Evolutionary conservation across 2,888 invertebrate species (phyloP), one percentile per base, ranked within the genome.

Genomic region (Sepiola atlantica): DNA sequence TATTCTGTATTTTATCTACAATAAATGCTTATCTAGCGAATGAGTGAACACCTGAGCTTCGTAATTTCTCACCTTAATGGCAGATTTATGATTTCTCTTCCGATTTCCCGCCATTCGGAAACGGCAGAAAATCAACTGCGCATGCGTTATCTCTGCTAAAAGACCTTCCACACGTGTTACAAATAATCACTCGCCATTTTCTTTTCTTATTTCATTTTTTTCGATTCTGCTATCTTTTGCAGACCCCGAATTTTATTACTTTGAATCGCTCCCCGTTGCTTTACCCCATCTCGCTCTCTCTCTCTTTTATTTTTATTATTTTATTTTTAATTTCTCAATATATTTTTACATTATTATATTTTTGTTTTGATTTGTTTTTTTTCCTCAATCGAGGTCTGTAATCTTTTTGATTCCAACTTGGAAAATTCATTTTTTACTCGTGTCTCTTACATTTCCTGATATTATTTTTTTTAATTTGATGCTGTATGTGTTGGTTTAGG

Each of bases 1-100:
- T 61, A 4, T 61, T 45, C 45, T 45, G 57, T 61, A 8, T 61
- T 61, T 77, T 77, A 77, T 77, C 77, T 77, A n/a, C 77, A 77
- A 77, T 77, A 77, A 77, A 77, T 77, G 77, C 77, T 77, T 77
- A 77, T 77, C 77, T 28, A 77, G 77, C n/a, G 77, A 77, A 77
- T 77, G 77, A 77, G n/a, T 77, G 77, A 77, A 77, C 77, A 77
- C 77, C 77, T 77, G 77, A 77, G 77, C 77, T 77, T n/a, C 77
- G 28, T 77, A 77, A 77, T 77, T 77, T 77, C 77, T 77, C 77
- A 77, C 77, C 77, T 77, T 77, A n/a, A 8, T 77, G 77, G n/a
- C 77, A 28, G 77, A 77, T 77, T 77, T 77, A 77, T 77, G 77
- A 77, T 77, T 77, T 77, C n/a, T n/a, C 28, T n/a, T 77, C 28